Base-by-base conservation (phyloP, 2,888 invertebrate species). In the Muscina levida region DNA sequence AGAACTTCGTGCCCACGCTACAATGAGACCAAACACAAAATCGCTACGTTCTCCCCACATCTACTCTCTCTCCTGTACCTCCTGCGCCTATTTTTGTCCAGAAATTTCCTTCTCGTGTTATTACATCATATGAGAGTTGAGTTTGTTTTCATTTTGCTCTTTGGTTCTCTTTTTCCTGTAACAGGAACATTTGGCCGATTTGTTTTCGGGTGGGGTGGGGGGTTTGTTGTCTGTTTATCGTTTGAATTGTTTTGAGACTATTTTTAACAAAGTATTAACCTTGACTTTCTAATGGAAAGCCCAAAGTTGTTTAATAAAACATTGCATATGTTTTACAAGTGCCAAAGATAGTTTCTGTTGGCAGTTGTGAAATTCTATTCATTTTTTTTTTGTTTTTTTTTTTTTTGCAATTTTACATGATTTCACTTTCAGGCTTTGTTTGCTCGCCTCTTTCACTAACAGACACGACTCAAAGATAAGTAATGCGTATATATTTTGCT, bases 221-320 rank as follows among this genome's bases (percentile, higher is more conserved):
- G 31, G 31, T 31, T 31, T 31, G 31, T 31, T 42, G 1, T 56
- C n/a, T 39, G 24, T 42, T 62, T 42, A n/a, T n/a, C 15, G 24
- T 37, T 37, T 22, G 37, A 1, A 3, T 22, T 62, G 62, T 11
- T 3, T 19, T 39, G 13, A 19, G 11, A 22, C 42, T 62, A 19
- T 59, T 15, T 24, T 26, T 26, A 15, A 15, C 31, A 31, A n/a
- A 6, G 15, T 11, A 37, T 59, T 62, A 22, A 62, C 62, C 62
- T 62, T 62, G 62, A 59, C 59, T 59, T 59, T 59, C 19, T 26
- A 62, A 62, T 31, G 57, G 15, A 15, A 31, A 57, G 15, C 15
- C 17, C 31, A 37, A 56, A 15, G 17, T 53, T 53, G 24, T 24
- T 53, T 11, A 24, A 53, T 53, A 22, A 53, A 24, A 53, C 15